Evolutionary conservation across 2,797 vertebrate species (phyloP), one percentile per base, ranked within the genome.

Genomic region (Onychomys torridus): DNA sequence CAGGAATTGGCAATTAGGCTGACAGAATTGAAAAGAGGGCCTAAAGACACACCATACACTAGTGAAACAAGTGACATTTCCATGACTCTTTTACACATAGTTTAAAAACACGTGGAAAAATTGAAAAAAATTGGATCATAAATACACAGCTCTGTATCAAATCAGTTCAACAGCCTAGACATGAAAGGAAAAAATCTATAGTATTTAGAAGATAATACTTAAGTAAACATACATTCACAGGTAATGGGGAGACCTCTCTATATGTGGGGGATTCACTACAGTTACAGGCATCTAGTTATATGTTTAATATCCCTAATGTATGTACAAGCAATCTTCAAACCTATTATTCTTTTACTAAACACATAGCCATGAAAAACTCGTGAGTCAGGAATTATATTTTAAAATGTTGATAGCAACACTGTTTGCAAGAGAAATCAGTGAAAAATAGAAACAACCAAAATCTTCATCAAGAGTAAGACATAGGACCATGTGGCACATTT

Each of bases 131-230:
- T 14, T 90, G 71, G 71, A 85, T 83, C 34, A 52, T 40, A 86
- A 96, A 96, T 57, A 90, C 67, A 95, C 7, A 88, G 9, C 14
- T 73, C 17, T 73, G n/a, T 71, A 77, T 19, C 79, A 87, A 83
- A 75, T 89, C 19, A 92, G 43, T 69, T 82, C 67, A 17, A 82
- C 32, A 14, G 34, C 81, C 59, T 83, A 91, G 89, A 92, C 13
- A 75, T 23, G 63, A 91, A 96, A 73, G 29, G 29, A 6, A 19
- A 61, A 95, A 93, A 89, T 61, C 89, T 29, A 25, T 86, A 63
- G 73, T 27, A 91, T 89, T 79, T 46, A 90, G 52, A 93, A 94
- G 43, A 95, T 46, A 94, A 67, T 85, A 84, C 79, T 32, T 90
- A 65, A 96, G 34, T 87, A 21, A 52, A 61, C 49, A 57, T 55